Base-by-base conservation (phyloP, 2,888 invertebrate species). In the Thymelicus sylvestris region DNA sequence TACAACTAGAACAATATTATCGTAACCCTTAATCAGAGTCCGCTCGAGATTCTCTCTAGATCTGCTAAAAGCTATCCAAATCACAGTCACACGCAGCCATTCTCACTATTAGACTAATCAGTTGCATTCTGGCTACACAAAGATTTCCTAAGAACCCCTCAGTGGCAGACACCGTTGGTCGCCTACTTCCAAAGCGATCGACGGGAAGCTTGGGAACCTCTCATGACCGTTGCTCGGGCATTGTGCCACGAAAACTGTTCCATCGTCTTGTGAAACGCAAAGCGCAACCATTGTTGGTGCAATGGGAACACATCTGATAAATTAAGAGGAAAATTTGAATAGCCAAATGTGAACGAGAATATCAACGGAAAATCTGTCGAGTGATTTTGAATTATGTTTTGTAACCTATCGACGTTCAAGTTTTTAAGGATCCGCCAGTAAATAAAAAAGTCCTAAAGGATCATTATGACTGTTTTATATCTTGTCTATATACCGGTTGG, bases 271-370 rank as follows among this genome's bases (percentile, higher is more conserved):
- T 41, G 65, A 65, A 64, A 64, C 64, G 6, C 47, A 7, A 41
- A 61, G 61, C 47, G 62, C 62, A 47, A 4, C 64, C 64, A 64
- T 64, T 64, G 64, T 64, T 64, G 48, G 48, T 50, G 64, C 64
- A 64, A 38, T 64, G 50, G 39, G 64, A 63, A 63, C 31, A n/a
- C n/a, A 64, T 50, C 64, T n/a, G 64, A 64, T 50, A 64, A 64
- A 64, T 50, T n/a, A 64, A 64, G 12, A 50, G 47, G 50, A 64
- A 50, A 50, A 64, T 15, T 38, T 31, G 64, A 50, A 38, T 15
- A 64, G 31, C 62, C 48, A 8, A 63, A 63, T 39, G 60, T 63
- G 62, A 85, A 84, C 72, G 66, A 74, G 0, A 73, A 70, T 44
- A 74, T 76, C 15, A 70, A 50, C 65, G 50, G 50, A 19, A 52